These are phyloP conservation scores for Leptatherina wallacei DNA, from an alignment of 2,797 vertebrate species.

Conservation along the genomic window DNA sequence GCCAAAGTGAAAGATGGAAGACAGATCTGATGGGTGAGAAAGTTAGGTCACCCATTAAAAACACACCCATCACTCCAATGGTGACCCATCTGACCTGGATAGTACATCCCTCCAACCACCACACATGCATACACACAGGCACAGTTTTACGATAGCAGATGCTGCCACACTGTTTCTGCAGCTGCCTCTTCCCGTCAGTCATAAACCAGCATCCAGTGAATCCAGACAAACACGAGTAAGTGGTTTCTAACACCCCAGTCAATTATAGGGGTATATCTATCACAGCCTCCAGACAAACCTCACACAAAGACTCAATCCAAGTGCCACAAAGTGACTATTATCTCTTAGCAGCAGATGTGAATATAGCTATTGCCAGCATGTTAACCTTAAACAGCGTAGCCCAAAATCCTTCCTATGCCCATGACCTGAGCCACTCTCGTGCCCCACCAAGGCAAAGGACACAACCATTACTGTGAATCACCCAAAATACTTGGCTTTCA, in stretches of 20 bases:
- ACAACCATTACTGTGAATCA: slow-evolving; percentile 61
- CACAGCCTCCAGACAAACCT: slow-evolving; percentile 52
- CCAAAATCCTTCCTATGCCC: slow-evolving; percentile 27
- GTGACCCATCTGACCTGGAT: slow-evolving; percentile 60
- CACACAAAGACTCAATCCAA: slow-evolving; percentile 36
- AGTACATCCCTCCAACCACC: slow-evolving; percentile 4
- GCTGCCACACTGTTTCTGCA: slow-evolving; percentile 52
- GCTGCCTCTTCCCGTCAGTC: slow-evolving; percentile 63
- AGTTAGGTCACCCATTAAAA: slow-evolving; percentile 64
- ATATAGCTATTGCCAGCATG: slow-evolving; percentile 36
- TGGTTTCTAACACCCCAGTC: slow-evolving; percentile 64
- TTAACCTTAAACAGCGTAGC: slow-evolving; percentile 43
- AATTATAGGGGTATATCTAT: slow-evolving; percentile 67
- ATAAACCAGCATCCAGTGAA: slow-evolving; percentile 43
- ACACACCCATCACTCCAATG: slow-evolving; percentile 66
- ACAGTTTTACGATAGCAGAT: slow-evolving; percentile 44
- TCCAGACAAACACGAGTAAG: slow-evolving; percentile 60
- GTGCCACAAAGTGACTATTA: slow-evolving; percentile 31
- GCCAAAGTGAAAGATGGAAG: slow-evolving; percentile 32
- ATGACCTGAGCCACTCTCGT: slow-evolving; percentile 35
- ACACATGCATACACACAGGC: slow-evolving; percentile 14
- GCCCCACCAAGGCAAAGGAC: slow-evolving; percentile 51
- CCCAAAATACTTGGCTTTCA: slow-evolving; percentile 67
- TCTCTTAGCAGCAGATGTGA: slow-evolving; percentile 59
- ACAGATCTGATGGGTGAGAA: slow-evolving; percentile 37